phyloP scores from a whole-genome alignment of 1,140 invertebrate species.

The Vollenhovia emeryi region DNA sequence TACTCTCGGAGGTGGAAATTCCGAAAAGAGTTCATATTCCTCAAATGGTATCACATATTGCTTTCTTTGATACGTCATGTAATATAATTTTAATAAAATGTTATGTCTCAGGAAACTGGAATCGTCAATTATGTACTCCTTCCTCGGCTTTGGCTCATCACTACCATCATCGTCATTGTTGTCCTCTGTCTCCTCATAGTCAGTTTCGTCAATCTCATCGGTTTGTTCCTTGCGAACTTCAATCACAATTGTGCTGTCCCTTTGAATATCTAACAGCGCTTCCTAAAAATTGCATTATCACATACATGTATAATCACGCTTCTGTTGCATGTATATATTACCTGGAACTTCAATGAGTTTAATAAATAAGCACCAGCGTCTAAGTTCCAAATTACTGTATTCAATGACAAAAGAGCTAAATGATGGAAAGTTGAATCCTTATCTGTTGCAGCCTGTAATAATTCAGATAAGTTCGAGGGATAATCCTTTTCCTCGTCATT shows the following conservation, averaged over 20 bases:
- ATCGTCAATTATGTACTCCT: conserved; percentile 78
- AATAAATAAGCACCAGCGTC: conserved; percentile 79
- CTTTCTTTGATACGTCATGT: conserved; percentile 71
- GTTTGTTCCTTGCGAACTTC: conserved; percentile 57
- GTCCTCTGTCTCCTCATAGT: conserved; percentile 13
- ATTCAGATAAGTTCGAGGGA: conserved; percentile 76
- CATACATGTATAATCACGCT: not conserved
- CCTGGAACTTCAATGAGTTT: conserved; percentile 79
- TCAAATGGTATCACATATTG: conserved; percentile 68
- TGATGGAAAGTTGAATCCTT: conserved; percentile 80
- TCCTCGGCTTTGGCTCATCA: conserved; percentile 4
- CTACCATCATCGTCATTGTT: not conserved
- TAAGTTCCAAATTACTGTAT: conserved; percentile 81
- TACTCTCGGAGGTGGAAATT: conserved; percentile 70
- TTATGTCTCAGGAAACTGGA: conserved; percentile 77
- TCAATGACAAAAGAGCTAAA: conserved; percentile 78
- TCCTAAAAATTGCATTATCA: conserved; percentile 71
- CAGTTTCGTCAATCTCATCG: conserved; percentile 42
- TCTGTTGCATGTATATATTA: conserved; percentile 53
- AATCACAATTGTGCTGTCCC: conserved; percentile 63
- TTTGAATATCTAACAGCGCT: conserved; percentile 79
- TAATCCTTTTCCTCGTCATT: conserved; percentile 73
- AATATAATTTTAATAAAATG: conserved; percentile 80
- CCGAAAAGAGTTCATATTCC: conserved; percentile 76
- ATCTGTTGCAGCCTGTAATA: conserved; percentile 77